These are phyloP conservation scores for Prunella fulvescens DNA, from an alignment of 2,113 vertebrate genomes.

Conservation along the genomic window DNA sequence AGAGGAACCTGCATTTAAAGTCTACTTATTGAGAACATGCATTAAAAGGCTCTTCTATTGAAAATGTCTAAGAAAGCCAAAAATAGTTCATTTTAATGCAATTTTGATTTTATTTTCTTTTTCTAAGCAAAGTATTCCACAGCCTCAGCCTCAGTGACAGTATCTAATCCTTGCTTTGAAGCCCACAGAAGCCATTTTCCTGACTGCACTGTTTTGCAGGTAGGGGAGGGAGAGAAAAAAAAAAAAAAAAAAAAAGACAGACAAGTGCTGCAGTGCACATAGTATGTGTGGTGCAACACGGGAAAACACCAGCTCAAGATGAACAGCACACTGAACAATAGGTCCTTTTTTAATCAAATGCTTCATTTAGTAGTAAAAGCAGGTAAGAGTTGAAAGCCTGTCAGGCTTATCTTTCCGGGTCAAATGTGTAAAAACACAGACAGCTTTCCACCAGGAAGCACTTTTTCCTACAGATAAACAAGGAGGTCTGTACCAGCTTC, in stretches of 20 bases:
- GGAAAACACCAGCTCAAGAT: neutral
- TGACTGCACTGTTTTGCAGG: constrained; percentile 55
- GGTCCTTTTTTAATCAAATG: neutral
- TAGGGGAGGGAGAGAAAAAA: neutral
- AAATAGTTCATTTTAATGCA: neutral
- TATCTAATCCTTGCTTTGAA: constrained; percentile 45
- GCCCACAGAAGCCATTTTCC: constrained; percentile 58
- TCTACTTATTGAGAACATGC: neutral
- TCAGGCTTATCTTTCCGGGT: neutral
- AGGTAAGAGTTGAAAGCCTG: neutral
- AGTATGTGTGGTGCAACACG: neutral
- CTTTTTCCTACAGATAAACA: neutral
- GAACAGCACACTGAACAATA: neutral
- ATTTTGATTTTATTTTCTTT: neutral
- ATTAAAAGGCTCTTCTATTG: neutral
- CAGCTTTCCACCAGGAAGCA: neutral
- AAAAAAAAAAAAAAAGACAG: neutral
- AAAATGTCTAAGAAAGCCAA: neutral
- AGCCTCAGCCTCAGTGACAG: constrained; percentile 6
- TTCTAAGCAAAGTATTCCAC: constrained; percentile 18
- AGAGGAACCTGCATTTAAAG: neutral
- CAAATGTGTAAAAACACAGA: neutral
- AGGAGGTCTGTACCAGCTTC: neutral
- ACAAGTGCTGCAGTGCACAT: constrained; percentile 26
- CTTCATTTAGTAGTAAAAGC: neutral